Percentiles rank a stretch among this genome's conserved stretches.
phyloP scores from a whole-genome alignment of 1,140 invertebrate genomes.

The Nomia melanderi region DNA sequence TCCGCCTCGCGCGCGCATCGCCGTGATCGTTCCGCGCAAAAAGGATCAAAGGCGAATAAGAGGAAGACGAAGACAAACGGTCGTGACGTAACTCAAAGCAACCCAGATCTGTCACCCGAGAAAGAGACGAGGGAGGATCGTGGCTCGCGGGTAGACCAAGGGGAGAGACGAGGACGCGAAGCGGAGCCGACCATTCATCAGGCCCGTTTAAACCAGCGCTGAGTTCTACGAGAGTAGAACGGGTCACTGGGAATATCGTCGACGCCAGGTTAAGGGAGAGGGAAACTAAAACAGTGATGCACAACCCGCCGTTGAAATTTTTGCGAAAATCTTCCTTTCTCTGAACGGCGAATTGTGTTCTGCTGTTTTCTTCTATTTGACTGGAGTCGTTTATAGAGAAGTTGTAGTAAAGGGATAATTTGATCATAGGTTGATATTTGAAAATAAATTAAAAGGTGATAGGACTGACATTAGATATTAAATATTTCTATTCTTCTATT shows the following conservation, averaged over 20 bases:
- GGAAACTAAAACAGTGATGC: too few relatives aligned
- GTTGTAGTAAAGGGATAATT: too few relatives aligned
- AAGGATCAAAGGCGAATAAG: background rate
- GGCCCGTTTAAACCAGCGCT: constrained; percentile 50
- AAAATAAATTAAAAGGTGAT: too few relatives aligned
- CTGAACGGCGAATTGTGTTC: too few relatives aligned
- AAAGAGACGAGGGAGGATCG: constrained; percentile 63
- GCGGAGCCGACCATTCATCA: constrained; percentile 64
- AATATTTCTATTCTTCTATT: too few relatives aligned
- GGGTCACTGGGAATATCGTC: constrained; percentile 30
- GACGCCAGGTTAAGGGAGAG: constrained; percentile 18
- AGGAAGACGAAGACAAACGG: constrained; percentile 36
- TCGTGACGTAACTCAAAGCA: constrained; percentile 66
- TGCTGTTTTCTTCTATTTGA: too few relatives aligned
- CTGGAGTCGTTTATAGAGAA: too few relatives aligned
- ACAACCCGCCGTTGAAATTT: too few relatives aligned
- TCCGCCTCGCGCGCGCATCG: too few relatives aligned
- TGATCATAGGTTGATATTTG: too few relatives aligned
- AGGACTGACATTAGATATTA: too few relatives aligned
- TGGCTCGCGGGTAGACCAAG: constrained; percentile 31
- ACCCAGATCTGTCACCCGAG: constrained; percentile 75
- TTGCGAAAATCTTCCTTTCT: too few relatives aligned
- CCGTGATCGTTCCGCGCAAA: background rate
- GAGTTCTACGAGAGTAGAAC: constrained; percentile 34
- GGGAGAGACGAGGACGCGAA: constrained; percentile 42